Percentiles rank a stretch among this genome's conserved stretches.
Conservation (phyloP, 2,888 invertebrate genomes). For the Cryptocephalus moraei region DNA sequence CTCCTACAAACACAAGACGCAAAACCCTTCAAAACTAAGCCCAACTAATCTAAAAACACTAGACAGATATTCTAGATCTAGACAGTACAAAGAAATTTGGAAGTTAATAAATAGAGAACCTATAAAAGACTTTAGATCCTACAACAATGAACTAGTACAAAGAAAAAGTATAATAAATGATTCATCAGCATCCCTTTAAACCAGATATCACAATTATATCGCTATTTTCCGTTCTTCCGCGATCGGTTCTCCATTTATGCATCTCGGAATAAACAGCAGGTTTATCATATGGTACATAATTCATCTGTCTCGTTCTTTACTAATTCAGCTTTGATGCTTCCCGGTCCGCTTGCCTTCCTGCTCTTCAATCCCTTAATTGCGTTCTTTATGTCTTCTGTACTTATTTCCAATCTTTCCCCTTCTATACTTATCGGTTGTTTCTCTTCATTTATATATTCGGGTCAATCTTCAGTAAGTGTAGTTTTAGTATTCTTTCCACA, state of each 20-base stretch:
- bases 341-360: neutral
- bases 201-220: no score
- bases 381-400: neutral
- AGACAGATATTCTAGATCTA: no score
- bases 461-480: neutral
- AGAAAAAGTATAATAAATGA: no score
- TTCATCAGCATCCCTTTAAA: no score
- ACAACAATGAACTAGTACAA: no score
- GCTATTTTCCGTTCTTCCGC: neutral
- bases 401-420: neutral
- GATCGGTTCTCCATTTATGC: no score
- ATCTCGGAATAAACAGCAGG: neutral
- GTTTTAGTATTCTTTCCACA: neutral
- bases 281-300: conserved; percentile 5
- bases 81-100: no score
- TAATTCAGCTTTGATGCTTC: neutral
- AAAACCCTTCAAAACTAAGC: no score
- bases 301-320: neutral
- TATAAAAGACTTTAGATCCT: no score
- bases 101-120: no score
- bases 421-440: neutral
- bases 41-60: no score
- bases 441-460: neutral
- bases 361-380: neutral
- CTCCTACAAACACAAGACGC: no score